These are phyloP conservation scores for Paradoxurus hermaphroditus DNA, from an alignment of 2,113 vertebrate genomes.

Conservation along the genomic window DNA sequence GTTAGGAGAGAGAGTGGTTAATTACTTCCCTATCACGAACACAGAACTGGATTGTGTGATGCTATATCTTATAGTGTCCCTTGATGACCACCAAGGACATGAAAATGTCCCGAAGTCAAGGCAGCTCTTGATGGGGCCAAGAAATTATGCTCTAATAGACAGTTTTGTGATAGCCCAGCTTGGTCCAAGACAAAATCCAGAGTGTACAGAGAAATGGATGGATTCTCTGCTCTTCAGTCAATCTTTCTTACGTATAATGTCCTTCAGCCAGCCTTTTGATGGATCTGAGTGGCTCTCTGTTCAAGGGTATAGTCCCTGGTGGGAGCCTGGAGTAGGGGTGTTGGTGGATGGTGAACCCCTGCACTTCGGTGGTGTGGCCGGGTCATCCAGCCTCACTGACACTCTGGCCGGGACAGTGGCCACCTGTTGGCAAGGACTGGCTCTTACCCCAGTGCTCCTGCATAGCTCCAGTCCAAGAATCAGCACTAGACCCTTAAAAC, in stretches of 20 bases:
- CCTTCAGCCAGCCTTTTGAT: background rate
- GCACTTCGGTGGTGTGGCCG: background rate
- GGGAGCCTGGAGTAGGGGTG: background rate
- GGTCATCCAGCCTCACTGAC: background rate
- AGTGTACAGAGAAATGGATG: background rate
- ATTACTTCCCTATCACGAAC: background rate
- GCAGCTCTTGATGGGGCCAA: background rate
- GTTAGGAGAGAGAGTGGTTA: background rate
- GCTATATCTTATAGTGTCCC: background rate
- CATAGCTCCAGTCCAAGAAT: background rate
- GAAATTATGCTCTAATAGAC: background rate
- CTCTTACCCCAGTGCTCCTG: background rate
- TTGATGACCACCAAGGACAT: background rate
- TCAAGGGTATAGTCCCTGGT: background rate
- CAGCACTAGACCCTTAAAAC: background rate
- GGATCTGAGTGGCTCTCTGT: background rate
- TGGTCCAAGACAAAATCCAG: background rate
- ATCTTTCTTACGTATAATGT: background rate
- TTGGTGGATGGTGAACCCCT: background rate
- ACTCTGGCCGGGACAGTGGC: too few relatives aligned
- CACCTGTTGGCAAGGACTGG: background rate
- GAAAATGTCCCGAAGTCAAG: background rate
- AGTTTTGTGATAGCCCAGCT: background rate
- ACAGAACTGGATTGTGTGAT: background rate
- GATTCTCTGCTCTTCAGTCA: background rate